Evolutionary conservation across 1,140 invertebrate species (phyloP).

Genomic region (Microplitis mediator): DNA sequence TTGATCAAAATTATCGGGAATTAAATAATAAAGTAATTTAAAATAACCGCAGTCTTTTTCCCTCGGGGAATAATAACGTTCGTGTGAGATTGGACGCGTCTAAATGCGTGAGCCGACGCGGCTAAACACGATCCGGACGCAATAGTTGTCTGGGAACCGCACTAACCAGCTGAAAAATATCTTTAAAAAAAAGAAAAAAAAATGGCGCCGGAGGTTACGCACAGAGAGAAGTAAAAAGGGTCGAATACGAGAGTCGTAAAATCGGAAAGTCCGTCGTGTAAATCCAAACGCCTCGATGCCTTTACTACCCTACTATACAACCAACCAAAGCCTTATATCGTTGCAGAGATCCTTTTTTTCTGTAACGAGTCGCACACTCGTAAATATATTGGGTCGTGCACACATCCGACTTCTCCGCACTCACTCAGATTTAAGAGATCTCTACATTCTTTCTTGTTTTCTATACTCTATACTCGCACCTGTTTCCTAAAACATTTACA

Average conservation of each 20-base stretch:
- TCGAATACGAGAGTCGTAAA: constrained; percentile 29
- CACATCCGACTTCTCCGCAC: not conserved
- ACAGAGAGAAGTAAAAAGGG: not conserved
- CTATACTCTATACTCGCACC: not conserved
- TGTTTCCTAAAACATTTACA: not conserved
- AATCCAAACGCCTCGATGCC: constrained; percentile 32
- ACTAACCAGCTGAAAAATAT: too few species aligned
- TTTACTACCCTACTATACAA: not conserved
- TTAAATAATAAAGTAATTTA: constrained; percentile 25
- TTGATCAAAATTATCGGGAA: too few species aligned
- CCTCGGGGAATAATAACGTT: constrained; percentile 24
- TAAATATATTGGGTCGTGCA: constrained; percentile 26
- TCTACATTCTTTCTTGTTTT: constrained; percentile 6
- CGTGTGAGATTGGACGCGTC: constrained; percentile 22
- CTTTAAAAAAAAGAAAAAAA: constrained; percentile 3
- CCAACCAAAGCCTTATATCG: constrained; percentile 17
- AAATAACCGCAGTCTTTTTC: constrained; percentile 7
- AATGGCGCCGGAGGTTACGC: constrained; percentile 27
- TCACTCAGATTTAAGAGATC: not conserved
- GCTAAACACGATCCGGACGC: too few species aligned
- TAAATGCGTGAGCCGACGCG: constrained; percentile 1
- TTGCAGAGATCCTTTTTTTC: not conserved
- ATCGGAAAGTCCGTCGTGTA: constrained; percentile 32
- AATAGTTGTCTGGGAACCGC: too few species aligned
- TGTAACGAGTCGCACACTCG: constrained; percentile 17